Percentiles rank a stretch among this genome's conserved stretches.
Evolutionary conservation across 2,113 vertebrate genomes (phyloP).

Genomic region (Callipepla squamata): DNA sequence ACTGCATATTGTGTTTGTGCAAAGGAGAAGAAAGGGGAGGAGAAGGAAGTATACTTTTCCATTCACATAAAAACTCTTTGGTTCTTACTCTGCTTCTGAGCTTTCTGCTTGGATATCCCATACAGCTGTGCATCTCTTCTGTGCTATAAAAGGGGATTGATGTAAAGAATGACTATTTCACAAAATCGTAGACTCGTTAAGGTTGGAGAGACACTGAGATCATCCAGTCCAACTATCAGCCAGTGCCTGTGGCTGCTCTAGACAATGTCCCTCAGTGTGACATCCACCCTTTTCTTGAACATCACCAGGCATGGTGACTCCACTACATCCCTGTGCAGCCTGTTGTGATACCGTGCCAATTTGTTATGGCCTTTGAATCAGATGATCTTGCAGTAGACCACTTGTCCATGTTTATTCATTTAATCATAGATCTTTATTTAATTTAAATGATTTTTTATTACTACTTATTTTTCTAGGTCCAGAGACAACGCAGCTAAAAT

Average conservation of each 20-base stretch:
- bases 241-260: too few relatives aligned
- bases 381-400: neutral
- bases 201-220: too few relatives aligned
- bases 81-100: slow-evolving; percentile 22
- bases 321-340: too few relatives aligned
- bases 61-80: slow-evolving; percentile 23
- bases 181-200: too few relatives aligned
- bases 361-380: neutral
- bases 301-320: too few relatives aligned
- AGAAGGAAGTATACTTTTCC: slow-evolving; percentile 31
- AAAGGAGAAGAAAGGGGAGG: slow-evolving; percentile 25
- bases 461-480: neutral
- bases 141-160: neutral
- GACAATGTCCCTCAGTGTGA: too few relatives aligned
- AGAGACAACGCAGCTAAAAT: neutral
- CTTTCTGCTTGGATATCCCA: neutral
- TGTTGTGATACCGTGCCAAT: too few relatives aligned
- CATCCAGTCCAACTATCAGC: too few relatives aligned
- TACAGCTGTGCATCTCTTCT: neutral
- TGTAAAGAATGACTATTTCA: neutral
- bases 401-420: neutral
- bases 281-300: too few relatives aligned
- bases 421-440: neutral
- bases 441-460: neutral
- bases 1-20: slow-evolving; percentile 1